Evolutionary conservation across 2,113 vertebrate species (phyloP).

Genomic region (Potamarius usumacintae): DNA sequence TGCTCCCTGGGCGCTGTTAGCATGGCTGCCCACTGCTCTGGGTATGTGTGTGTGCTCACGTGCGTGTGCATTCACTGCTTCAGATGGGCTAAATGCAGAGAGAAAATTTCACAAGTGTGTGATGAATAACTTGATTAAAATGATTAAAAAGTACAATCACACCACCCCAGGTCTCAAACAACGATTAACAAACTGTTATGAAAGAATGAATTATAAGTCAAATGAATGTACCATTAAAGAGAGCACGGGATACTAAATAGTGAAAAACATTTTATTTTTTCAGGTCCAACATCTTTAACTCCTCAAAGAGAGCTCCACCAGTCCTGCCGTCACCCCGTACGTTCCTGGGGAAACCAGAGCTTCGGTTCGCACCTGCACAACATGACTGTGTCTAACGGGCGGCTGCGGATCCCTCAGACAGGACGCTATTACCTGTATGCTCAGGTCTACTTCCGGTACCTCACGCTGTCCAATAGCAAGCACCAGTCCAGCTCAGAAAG

Average conservation of each 20-base stretch:
- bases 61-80: too few relatives aligned
- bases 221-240: neutral
- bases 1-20: too few relatives aligned
- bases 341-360: conserved; percentile 65
- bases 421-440: conserved; percentile 76
- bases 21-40: too few relatives aligned
- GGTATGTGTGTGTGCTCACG: too few relatives aligned
- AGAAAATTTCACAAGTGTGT: too few relatives aligned
- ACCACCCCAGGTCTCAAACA: neutral
- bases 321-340: conserved; percentile 72
- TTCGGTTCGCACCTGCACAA: conserved; percentile 71
- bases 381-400: conserved; percentile 66
- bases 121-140: neutral
- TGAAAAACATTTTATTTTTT: neutral
- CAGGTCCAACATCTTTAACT: conserved; percentile 46
- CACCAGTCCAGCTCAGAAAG: conserved; percentile 29
- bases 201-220: neutral
- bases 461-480: conserved; percentile 46
- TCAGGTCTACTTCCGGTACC: conserved; percentile 72
- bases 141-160: neutral
- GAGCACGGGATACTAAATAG: neutral
- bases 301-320: conserved; percentile 64
- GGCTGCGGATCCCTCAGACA: conserved; percentile 64
- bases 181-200: neutral
- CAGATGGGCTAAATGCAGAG: too few relatives aligned